phyloP scores from a whole-genome alignment of 2,113 vertebrate species.

The Empidonax alnorum region DNA sequence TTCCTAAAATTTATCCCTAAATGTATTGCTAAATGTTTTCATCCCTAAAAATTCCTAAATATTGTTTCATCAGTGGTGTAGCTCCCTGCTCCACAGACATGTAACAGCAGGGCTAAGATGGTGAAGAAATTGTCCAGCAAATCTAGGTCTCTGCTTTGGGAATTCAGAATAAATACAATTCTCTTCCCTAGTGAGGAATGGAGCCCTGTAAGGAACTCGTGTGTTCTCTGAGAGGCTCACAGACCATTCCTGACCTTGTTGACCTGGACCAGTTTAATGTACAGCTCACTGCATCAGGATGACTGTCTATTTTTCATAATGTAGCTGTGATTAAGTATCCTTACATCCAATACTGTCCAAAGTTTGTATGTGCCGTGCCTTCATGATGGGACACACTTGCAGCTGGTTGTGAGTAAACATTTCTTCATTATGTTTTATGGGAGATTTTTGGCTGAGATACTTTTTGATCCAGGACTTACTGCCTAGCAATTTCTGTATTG shows the following conservation, averaged over 20 bases:
- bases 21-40: neutral
- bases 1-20: neutral
- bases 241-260: neutral
- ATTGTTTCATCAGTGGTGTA: neutral
- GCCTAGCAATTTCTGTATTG: neutral
- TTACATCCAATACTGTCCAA: neutral
- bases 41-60: neutral
- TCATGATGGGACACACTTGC: neutral
- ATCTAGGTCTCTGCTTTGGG: neutral
- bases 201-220: rapidly evolving
- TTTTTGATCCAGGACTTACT: neutral
- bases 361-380: neutral
- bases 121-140: neutral
- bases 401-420: neutral
- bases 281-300: neutral
- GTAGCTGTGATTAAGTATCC: neutral
- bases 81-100: neutral
- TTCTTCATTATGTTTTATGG: neutral
- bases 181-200: neutral
- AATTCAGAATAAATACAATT: neutral
- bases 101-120: neutral
- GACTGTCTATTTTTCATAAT: neutral
- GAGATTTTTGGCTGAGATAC: neutral
- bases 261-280: neutral
- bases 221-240: neutral